These are phyloP conservation scores for Leptopilina boulardi DNA, from an alignment of 1,140 invertebrate species.

Conservation along the genomic window DNA sequence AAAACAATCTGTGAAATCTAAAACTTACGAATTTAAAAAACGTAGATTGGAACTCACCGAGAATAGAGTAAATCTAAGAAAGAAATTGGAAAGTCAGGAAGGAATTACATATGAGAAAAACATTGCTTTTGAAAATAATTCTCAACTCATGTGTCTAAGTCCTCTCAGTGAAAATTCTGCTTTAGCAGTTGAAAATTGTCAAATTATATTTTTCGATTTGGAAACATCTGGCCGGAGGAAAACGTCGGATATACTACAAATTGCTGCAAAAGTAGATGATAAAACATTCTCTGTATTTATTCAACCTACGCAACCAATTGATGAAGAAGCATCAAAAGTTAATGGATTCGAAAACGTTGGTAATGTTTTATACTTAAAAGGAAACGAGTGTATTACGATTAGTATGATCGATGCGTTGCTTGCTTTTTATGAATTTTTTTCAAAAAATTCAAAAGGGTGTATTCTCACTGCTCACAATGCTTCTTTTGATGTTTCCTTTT, in stretches of 20 bases:
- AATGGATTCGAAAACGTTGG: constrained; percentile 31
- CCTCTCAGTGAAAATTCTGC: constrained; percentile 16
- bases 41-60: constrained; percentile 16
- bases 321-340: constrained; percentile 12
- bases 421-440: constrained; percentile 10
- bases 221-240: constrained; percentile 40
- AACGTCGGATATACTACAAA: constrained; percentile 43
- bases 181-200: constrained; percentile 13
- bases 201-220: constrained; percentile 42
- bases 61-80: constrained; percentile 32
- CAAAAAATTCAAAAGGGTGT: neutral
- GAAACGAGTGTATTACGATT: neutral
- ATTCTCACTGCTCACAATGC: constrained; percentile 38
- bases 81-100: constrained; percentile 34
- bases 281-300: constrained; percentile 41
- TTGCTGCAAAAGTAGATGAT: constrained; percentile 38
- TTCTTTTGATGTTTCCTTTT: constrained; percentile 36
- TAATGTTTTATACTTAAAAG: constrained; percentile 36
- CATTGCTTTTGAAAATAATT: constrained; percentile 3
- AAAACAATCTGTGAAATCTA: constrained; percentile 32
- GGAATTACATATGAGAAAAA: constrained; percentile 30
- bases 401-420: constrained; percentile 1
- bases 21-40: constrained; percentile 33
- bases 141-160: neutral
- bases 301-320: constrained; percentile 35